Percentiles rank a stretch among this genome's conserved stretches.
Conservation (phyloP, 2,888 invertebrate species). For the Leptothorax acervorum region DNA sequence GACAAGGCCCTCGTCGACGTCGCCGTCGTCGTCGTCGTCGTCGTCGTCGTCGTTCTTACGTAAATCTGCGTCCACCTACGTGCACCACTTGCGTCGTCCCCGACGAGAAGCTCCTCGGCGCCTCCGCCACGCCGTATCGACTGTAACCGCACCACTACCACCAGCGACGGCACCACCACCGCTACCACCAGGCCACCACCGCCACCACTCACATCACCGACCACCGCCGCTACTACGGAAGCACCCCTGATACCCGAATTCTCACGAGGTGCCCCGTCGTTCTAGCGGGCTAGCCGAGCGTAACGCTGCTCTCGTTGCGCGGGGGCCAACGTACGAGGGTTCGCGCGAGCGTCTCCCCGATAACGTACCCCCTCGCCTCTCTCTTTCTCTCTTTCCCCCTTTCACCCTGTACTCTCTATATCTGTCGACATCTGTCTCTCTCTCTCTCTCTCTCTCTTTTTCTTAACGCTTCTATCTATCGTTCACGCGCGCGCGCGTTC, state of each 20-base stretch:
- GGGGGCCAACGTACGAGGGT: slow-evolving; percentile 47
- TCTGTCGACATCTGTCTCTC: neutral
- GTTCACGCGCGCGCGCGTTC: slow-evolving; percentile 26
- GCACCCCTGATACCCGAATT: slow-evolving; percentile 53
- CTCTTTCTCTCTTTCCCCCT: neutral
- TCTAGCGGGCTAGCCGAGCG: slow-evolving; percentile 45
- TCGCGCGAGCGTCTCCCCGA: slow-evolving; percentile 22
- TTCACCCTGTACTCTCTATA: slow-evolving; percentile 6
- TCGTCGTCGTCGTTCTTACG: slow-evolving; percentile 66
- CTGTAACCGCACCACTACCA: slow-evolving; percentile 55
- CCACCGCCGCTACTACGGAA: slow-evolving; percentile 48
- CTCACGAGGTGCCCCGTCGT: slow-evolving; percentile 48
- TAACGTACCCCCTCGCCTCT: neutral
- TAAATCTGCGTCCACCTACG: slow-evolving; percentile 62
- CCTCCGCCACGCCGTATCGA: slow-evolving; percentile 54
- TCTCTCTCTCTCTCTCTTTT: neutral
- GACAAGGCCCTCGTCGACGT: neutral
- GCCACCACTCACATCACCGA: slow-evolving; percentile 53
- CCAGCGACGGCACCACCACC: slow-evolving; percentile 38
- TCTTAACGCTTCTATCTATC: slow-evolving; percentile 38
- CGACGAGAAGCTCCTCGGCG: slow-evolving; percentile 46
- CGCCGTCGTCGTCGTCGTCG: neutral
- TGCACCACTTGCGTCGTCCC: slow-evolving; percentile 60
- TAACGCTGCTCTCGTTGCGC: slow-evolving; percentile 40
- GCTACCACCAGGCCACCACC: slow-evolving; percentile 46